Evolutionary conservation across 2,888 invertebrate species (phyloP).

Genomic region (Scrobipalpa atriplicella): DNA sequence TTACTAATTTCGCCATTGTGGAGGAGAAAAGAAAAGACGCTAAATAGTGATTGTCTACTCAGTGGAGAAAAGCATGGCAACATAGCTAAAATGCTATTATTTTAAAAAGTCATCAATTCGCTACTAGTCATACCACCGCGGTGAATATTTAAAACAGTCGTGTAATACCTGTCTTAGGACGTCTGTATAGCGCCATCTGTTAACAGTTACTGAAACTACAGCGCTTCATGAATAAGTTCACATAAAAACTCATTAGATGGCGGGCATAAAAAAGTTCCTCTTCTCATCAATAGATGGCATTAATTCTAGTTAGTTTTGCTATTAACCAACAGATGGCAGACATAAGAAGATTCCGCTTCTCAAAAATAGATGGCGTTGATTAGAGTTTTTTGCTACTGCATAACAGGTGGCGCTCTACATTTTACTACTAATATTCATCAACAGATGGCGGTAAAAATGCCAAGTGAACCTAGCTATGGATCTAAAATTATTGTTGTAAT

Average conservation of each 20-base stretch:
- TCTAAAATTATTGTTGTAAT: no score
- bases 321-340: slow-evolving; percentile 8
- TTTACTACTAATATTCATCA: neutral
- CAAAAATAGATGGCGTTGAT: neutral
- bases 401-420: neutral
- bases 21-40: no score
- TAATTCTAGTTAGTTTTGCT: neutral
- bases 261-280: neutral
- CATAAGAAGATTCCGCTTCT: slow-evolving; percentile 4
- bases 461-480: neutral
- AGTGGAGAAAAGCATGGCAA: neutral
- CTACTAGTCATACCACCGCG: no score
- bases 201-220: no score
- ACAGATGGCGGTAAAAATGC: neutral
- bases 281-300: neutral
- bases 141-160: slow-evolving; percentile 21
- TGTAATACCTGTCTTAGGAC: neutral
- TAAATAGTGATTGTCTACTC: no score
- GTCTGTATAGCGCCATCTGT: no score
- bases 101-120: no score
- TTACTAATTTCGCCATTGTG: no score
- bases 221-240: no score
- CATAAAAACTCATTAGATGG: neutral
- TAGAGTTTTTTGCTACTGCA: neutral
- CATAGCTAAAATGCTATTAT: neutral